Base-by-base conservation (phyloP, 2,888 invertebrate species). In the Amorpha juglandis region DNA sequence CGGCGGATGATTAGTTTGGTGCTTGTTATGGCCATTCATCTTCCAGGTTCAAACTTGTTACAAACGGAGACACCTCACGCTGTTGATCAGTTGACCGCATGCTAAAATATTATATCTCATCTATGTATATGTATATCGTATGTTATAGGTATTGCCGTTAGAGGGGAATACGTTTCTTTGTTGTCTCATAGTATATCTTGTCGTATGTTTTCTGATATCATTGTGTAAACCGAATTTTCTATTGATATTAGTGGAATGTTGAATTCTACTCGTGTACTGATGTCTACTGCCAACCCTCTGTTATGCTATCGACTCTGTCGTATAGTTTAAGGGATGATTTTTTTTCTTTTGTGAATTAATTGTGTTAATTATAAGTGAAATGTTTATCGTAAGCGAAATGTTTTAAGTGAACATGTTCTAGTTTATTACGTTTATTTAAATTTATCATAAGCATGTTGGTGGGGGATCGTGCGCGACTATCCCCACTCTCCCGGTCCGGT, bases 351-450 rank as follows among this genome's bases (percentile, higher is more conserved):
- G 88, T 89, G 90, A 82, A 89, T 90, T 89, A 82, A 79, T 87
- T 90, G 89, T 89, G 89, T 91, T 91, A 89, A 88, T 89, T 87
- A 87, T 86, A 87, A 86, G 86, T 84, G 85, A 84, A 84, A 86
- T 87, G 84, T 90, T 89, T 86, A 88, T 78, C 81, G 72, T 90
- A 89, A 89, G 91, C 84, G 86, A 88, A 84, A 82, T 81, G 88
- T 87, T 88, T 80, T 84, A 86, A 84, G 87, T 87, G 90, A 81
- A 86, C 85, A 85, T 78, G 82, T 86, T 88, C 88, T 91, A 91
- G 90, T 87, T 90, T 90, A 91, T 89, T 90, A 88, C 76, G 84
- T 89, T 92, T 89, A 90, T 92, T 91, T 90, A 89, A 89, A 86
- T 81, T 81, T 83, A 84, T 80, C 72, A 81, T 87, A 87, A 87